Percentiles rank a stretch among this genome's conserved stretches.
Conservation (phyloP, 2,113 vertebrate genomes). For the Craseonycteris thonglongyai region DNA sequence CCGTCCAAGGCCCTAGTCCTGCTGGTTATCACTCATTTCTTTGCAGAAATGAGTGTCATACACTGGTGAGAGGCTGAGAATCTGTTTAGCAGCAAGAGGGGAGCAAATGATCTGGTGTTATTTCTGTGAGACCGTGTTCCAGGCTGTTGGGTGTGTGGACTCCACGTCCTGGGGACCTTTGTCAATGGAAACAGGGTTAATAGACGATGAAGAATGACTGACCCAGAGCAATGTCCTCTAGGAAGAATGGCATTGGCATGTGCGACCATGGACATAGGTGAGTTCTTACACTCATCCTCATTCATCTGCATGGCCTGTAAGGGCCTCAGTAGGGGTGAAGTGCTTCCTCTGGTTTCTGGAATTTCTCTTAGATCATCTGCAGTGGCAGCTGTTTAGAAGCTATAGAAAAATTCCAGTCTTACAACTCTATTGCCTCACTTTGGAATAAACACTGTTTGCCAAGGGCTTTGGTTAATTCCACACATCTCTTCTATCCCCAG, state of each 20-base stretch:
- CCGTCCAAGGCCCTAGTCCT: no score
- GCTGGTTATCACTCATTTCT: background rate
- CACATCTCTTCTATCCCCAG: no score
- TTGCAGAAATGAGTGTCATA: background rate
- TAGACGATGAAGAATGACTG: fast-evolving
- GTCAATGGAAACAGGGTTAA: no score
- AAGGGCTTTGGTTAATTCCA: background rate
- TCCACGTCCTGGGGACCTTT: background rate
- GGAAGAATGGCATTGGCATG: fast-evolving
- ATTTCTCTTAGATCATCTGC: background rate
- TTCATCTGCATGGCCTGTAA: fast-evolving
- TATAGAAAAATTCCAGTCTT: background rate
- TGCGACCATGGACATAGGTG: fast-evolving
- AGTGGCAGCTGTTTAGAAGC: background rate
- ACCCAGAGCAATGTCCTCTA: fast-evolving
- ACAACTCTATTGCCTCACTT: background rate
- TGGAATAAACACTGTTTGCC: background rate
- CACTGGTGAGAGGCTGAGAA: background rate
- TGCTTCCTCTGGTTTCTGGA: background rate
- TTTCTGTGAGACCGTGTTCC: no score
- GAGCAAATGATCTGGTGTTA: fast-evolving
- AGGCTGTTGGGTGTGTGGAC: fast-evolving
- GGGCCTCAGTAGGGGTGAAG: fast-evolving
- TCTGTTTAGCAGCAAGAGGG: background rate
- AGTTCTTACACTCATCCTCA: no score